A percentile compares a stretch with the other conserved stretches of the same genome.
Evolutionary conservation across 2,888 invertebrate species (phyloP).

Genomic region (Drosophila barbarae): DNA sequence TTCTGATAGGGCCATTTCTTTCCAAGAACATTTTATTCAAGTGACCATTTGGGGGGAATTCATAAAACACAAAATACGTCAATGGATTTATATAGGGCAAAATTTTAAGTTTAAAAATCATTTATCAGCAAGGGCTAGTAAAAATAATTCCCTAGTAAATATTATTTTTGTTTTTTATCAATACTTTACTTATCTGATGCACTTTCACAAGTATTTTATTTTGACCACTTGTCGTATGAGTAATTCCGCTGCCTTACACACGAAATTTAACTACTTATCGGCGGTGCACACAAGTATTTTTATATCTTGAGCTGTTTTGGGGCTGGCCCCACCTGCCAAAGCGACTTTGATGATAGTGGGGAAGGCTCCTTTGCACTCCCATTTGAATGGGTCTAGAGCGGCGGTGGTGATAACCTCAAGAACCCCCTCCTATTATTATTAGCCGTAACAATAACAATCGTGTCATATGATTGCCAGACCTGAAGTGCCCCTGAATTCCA

Average conservation of each 20-base stretch:
- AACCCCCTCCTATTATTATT: slow-evolving; percentile 24
- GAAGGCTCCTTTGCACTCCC: slow-evolving; percentile 29
- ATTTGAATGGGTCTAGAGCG: slow-evolving; percentile 23
- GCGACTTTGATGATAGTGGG: slow-evolving; percentile 38
- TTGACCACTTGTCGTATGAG: slow-evolving; percentile 54
- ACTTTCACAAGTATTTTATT: slow-evolving; percentile 39
- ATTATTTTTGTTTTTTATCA: slow-evolving; percentile 20
- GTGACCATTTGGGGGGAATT: not conserved
- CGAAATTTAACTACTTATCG: slow-evolving; percentile 44
- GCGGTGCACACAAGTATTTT: slow-evolving; percentile 19
- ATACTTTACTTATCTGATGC: slow-evolving; percentile 36
- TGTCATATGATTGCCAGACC: slow-evolving; percentile 40
- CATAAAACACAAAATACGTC: not conserved
- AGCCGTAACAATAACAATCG: slow-evolving; percentile 40
- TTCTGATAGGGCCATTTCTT: slow-evolving; percentile 6
- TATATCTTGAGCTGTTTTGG: slow-evolving; percentile 32
- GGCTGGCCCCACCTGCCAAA: slow-evolving; percentile 12
- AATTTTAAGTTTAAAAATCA: not conserved
- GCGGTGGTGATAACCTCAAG: slow-evolving; percentile 32
- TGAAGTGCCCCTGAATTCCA: slow-evolving; percentile 18
- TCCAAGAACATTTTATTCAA: not conserved
- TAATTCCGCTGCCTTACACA: slow-evolving; percentile 42
- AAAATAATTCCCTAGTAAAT: not conserved
- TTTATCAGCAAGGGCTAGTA: not conserved
- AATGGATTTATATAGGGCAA: not conserved